phyloP scores from a whole-genome alignment of 2,797 vertebrate genomes.

The Tragelaphus eurycerus region DNA sequence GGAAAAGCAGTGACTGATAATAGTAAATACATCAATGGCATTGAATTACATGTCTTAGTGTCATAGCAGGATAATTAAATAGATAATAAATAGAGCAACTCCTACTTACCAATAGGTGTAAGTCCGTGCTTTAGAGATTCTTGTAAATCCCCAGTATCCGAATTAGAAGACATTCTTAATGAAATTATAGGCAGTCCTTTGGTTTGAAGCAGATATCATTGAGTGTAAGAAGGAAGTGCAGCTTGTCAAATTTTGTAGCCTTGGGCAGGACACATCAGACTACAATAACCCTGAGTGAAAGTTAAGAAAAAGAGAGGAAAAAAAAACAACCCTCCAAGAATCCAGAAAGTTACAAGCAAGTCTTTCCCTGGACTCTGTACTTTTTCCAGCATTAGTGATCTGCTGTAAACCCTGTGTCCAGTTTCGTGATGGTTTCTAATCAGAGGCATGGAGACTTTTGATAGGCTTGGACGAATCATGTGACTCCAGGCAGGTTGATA shows the following conservation, averaged over 20 bases:
- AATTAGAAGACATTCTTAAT: conserved; percentile 84
- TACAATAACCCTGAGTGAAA: conserved; percentile 82
- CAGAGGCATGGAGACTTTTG: conserved; percentile 82
- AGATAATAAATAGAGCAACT: conserved; percentile 69
- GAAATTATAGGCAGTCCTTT: conserved; percentile 72
- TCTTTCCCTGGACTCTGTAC: conserved; percentile 85
- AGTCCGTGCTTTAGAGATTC: conserved; percentile 82
- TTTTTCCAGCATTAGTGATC: conserved; percentile 86
- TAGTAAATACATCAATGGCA: not conserved
- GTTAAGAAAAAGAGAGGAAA: conserved; percentile 78
- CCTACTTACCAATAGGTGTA: conserved; percentile 83
- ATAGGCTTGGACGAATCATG: conserved; percentile 86
- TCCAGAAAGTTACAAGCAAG: conserved; percentile 83
- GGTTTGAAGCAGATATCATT: conserved; percentile 81
- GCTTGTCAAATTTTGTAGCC: conserved; percentile 81
- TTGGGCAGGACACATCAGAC: conserved; percentile 72
- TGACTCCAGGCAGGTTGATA: conserved; percentile 86
- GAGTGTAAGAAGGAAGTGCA: conserved; percentile 77
- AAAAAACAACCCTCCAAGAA: conserved; percentile 71
- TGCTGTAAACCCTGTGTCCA: conserved; percentile 86
- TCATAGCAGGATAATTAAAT: conserved; percentile 51
- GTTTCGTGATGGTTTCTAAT: conserved; percentile 88
- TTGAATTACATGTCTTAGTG: not conserved
- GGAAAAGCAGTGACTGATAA: not conserved
- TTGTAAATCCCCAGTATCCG: conserved; percentile 79